Evolutionary conservation across 2,888 invertebrate genomes (phyloP), one percentile per base, ranked within the genome.

Genomic region (Diarsia brunnea): DNA sequence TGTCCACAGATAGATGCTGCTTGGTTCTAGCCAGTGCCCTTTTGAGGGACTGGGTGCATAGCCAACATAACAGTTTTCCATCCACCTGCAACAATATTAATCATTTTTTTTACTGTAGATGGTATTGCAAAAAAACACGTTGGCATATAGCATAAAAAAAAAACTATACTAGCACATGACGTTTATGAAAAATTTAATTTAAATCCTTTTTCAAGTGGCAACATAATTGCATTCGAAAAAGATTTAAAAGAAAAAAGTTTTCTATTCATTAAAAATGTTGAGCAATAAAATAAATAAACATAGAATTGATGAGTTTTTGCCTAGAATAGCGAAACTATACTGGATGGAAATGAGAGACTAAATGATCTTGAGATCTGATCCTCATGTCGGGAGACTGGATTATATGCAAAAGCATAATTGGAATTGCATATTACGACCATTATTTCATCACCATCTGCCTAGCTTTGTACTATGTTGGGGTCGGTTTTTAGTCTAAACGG

Each of bases 31-130:
- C 98, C 90, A 99, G 94, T 0, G 99, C 99, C 88, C 99, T 97
- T 95, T 99, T 99, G 93, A 98, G 98, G 0, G 99, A 98, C 88
- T 99, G 97, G 24, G 99, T 99, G 95, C 99, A 99, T 78, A 99
- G 97, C 99, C 99, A 99, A 94, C 99, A 99, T 49, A 99, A 97
- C 78, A 99, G 96, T 95, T 99, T 99, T 8, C 99, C 99, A 94
- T 99, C 99, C 84, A 99, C 98, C 99, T 99, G 96, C 71, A 89
- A 89, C 78, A 73, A 78, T 79, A 79, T 67, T 69, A 81, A 43
- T 75, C 10, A 43, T 24, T 63, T 64, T 74, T 81, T 63, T 81
- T 60, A 79, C 69, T 79, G 64, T 81, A 75, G 74, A 74, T 75
- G 60, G 47, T 45, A 81, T 43, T 79, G 53, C 2, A 38, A 38